Conservation (phyloP, 2,888 invertebrate species). For the Dinocampus coccinellae region DNA sequence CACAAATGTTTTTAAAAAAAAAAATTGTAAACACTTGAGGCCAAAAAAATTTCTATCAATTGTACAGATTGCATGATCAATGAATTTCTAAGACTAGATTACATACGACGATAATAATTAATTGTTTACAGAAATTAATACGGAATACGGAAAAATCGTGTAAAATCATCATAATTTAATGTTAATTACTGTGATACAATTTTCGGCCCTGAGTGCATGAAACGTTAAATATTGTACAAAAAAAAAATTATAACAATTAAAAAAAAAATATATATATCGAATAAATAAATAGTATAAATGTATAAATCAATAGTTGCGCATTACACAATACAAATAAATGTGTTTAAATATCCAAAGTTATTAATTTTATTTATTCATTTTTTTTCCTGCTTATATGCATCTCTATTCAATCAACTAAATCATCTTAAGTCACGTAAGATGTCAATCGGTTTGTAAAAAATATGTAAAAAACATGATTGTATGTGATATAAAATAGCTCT, state of each 20-base stretch:
- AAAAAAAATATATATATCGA: not conserved
- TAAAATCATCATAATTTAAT: no score
- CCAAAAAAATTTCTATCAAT: not conserved
- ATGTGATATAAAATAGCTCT: slow-evolving; percentile 44
- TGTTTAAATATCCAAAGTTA: not conserved
- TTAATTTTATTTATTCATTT: not conserved
- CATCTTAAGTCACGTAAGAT: slow-evolving; percentile 41
- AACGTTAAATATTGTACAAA: not conserved
- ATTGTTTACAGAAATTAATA: not conserved
- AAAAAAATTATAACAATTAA: not conserved
- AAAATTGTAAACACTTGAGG: not conserved
- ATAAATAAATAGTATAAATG: not conserved
- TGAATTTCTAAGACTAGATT: slow-evolving; percentile 10
- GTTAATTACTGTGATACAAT: not conserved
- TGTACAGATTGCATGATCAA: not conserved
- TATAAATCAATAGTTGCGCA: not conserved
- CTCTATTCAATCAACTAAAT: slow-evolving; percentile 1
- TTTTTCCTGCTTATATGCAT: not conserved
- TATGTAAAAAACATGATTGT: slow-evolving; percentile 43
- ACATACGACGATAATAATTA: not conserved
- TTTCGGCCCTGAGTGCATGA: not conserved
- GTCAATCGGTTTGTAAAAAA: slow-evolving; percentile 45
- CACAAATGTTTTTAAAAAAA: not conserved
- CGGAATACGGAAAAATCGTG: not conserved
- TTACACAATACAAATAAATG: not conserved